Evolutionary conservation across 2,797 vertebrate genomes (phyloP).

Genomic region (Rhinophrynus dorsalis): DNA sequence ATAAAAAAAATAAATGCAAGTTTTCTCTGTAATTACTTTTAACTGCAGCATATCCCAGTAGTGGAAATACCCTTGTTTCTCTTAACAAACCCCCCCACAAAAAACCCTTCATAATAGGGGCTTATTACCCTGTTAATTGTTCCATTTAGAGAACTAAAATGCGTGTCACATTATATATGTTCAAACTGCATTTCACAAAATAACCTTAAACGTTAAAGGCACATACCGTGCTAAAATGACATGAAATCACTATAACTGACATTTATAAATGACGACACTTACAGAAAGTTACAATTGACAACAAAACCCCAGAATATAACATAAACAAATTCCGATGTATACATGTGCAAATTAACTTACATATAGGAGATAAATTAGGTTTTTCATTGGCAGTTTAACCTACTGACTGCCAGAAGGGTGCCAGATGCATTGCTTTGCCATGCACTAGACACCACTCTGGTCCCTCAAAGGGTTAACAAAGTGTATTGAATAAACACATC

Average conservation of each 20-base stretch:
- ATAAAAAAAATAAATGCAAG: too few species aligned
- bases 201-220: slow-evolving; percentile 61
- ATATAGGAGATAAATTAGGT: slow-evolving; percentile 70
- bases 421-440: too few species aligned
- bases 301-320: slow-evolving; percentile 57
- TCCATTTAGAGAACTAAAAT: too few species aligned
- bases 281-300: slow-evolving; percentile 50
- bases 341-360: slow-evolving; percentile 78
- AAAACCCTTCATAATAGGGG: too few species aligned
- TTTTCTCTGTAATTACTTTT: too few species aligned
- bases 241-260: slow-evolving; percentile 55
- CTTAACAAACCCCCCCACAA: too few species aligned
- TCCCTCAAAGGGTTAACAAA: too few species aligned
- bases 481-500: slow-evolving; percentile 53
- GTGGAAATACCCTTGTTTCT: too few species aligned
- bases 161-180: slow-evolving; percentile 55
- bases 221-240: slow-evolving; percentile 63
- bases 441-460: too few species aligned
- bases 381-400: slow-evolving; percentile 68
- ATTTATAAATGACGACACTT: slow-evolving; percentile 60
- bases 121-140: neutral
- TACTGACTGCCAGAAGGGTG: too few species aligned
- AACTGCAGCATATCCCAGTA: too few species aligned
- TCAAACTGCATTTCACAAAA: slow-evolving; percentile 56
- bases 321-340: slow-evolving; percentile 63